Evolutionary conservation across 2,888 invertebrate species (phyloP).

Genomic region (Phortica magna): DNA sequence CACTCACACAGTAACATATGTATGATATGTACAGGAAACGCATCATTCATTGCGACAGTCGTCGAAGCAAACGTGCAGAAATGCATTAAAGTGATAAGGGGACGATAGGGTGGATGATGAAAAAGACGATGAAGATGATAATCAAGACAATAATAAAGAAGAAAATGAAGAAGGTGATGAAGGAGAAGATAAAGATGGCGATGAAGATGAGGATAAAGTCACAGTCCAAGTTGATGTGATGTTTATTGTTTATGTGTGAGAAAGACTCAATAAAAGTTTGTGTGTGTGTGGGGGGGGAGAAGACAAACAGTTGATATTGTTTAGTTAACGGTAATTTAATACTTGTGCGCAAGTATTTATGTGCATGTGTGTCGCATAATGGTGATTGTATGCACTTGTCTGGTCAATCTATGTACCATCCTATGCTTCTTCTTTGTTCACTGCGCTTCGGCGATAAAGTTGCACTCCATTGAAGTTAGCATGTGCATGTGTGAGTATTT

Average conservation of each 20-base stretch:
- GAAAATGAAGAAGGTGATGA: background rate
- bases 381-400: slow-evolving; percentile 29
- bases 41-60: slow-evolving; percentile 1
- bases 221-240: background rate
- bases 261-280: background rate
- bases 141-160: background rate
- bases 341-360: background rate
- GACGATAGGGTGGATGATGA: background rate
- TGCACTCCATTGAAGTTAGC: background rate
- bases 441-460: slow-evolving; percentile 13
- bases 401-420: background rate
- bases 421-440: background rate
- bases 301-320: background rate
- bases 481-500: background rate
- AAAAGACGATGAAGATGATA: background rate
- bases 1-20: background rate
- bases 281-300: background rate
- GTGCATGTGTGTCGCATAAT: slow-evolving; percentile 4
- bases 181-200: background rate
- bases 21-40: slow-evolving; percentile 8
- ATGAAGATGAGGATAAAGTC: background rate
- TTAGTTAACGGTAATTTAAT: slow-evolving; percentile 4
- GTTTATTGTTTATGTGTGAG: background rate
- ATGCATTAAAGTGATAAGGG: background rate
- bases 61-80: slow-evolving; percentile 6